A percentile compares a stretch with the other conserved stretches of the same genome.
These are phyloP conservation scores for Corythornis cristatus DNA, from an alignment of 2,113 vertebrate genomes.

Conservation along the genomic window DNA sequence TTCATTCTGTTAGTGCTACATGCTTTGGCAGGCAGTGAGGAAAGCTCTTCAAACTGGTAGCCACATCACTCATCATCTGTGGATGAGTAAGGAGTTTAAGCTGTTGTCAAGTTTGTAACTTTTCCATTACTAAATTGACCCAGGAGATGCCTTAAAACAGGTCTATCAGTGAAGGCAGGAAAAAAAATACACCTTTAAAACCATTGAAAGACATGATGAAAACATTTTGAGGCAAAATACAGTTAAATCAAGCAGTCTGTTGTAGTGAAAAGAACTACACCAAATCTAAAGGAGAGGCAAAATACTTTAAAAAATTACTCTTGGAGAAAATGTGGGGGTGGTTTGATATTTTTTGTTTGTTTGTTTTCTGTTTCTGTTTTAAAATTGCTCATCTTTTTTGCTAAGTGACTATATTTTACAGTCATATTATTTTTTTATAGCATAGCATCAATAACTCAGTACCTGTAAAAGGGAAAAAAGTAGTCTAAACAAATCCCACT, in stretches of 20 bases:
- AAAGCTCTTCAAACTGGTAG: not conserved
- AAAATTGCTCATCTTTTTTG: not conserved
- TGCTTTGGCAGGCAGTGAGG: not conserved
- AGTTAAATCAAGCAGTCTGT: not conserved
- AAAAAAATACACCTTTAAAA: not conserved
- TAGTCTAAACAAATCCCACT: not conserved
- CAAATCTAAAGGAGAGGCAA: not conserved
- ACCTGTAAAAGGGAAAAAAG: not conserved
- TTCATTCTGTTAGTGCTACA: rapidly evolving
- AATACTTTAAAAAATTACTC: not conserved
- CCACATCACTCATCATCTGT: not conserved
- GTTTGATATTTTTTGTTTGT: rapidly evolving
- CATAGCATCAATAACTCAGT: not conserved
- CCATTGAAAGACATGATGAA: not conserved
- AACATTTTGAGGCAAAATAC: not conserved
- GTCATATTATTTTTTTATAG: not conserved
- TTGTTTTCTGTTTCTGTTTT: not conserved
- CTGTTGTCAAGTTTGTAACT: not conserved
- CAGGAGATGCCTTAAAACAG: not conserved
- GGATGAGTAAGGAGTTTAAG: not conserved
- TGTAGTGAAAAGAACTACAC: not conserved
- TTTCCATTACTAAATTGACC: not conserved
- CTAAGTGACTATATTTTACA: not conserved
- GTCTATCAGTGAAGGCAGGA: not conserved
- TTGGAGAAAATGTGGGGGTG: not conserved